These are phyloP conservation scores for Xanthia togata DNA, from an alignment of 2,888 invertebrate genomes.

Conservation along the genomic window DNA sequence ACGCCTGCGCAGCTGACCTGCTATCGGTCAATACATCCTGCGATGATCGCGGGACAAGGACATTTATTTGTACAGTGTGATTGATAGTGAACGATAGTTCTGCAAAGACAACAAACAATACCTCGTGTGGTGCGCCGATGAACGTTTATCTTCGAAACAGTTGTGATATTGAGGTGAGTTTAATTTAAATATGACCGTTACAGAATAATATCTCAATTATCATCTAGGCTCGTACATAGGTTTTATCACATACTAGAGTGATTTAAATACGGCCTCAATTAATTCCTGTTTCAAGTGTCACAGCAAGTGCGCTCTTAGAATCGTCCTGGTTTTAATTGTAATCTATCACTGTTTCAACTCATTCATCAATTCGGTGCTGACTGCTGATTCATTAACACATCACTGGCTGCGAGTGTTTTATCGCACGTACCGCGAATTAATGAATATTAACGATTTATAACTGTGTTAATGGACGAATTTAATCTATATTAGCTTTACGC, in stretches of 20 bases:
- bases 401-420: constrained; percentile 39
- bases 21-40: constrained; percentile 78
- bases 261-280: constrained; percentile 69
- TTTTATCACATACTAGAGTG: constrained; percentile 58
- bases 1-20: constrained; percentile 70
- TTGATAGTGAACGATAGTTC: constrained; percentile 73
- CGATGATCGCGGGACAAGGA: constrained; percentile 79
- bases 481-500: constrained; percentile 30
- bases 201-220: constrained; percentile 53
- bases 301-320: constrained; percentile 46
- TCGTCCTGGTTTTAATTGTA: constrained; percentile 64
- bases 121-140: constrained; percentile 70
- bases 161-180: constrained; percentile 80
- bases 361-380: constrained; percentile 38
- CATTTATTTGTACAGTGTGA: constrained; percentile 76
- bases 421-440: constrained; percentile 30
- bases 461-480: constrained; percentile 37
- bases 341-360: constrained; percentile 48
- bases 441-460: constrained; percentile 55
- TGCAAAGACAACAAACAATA: constrained; percentile 71
- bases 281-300: constrained; percentile 68
- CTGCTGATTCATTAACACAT: constrained; percentile 46
- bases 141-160: constrained; percentile 64
- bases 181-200: constrained; percentile 48
- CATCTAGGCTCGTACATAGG: constrained; percentile 31